Evolutionary conservation across 2,797 vertebrate genomes (phyloP).

Genomic region (Anguilla megastoma): DNA sequence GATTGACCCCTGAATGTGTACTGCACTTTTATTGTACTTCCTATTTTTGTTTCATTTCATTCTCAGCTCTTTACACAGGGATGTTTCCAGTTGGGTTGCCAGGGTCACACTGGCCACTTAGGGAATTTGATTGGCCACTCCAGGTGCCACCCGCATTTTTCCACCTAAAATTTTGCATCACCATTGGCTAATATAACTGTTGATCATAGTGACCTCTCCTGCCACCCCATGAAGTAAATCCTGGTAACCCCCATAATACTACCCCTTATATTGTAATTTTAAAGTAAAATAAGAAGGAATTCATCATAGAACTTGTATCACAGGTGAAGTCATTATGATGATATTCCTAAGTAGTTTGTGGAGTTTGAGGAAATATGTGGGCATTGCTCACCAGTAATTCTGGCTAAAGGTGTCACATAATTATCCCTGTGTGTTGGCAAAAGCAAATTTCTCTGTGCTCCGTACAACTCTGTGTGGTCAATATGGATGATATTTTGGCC

Average conservation of each 20-base stretch:
- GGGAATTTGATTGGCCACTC: too few relatives aligned
- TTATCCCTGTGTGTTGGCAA: background rate
- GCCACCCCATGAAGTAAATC: too few relatives aligned
- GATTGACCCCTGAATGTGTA: background rate
- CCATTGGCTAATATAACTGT: too few relatives aligned
- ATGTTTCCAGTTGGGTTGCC: too few relatives aligned
- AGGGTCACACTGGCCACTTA: too few relatives aligned
- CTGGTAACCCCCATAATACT: background rate
- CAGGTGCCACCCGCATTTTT: too few relatives aligned
- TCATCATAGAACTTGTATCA: background rate
- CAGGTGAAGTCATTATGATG: background rate
- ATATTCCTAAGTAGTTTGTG: background rate
- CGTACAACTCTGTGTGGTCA: background rate
- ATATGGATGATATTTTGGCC: background rate
- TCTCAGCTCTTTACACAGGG: background rate
- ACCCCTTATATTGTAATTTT: background rate
- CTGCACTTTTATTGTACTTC: background rate
- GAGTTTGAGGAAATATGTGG: conserved; percentile 7
- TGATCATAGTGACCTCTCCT: too few relatives aligned
- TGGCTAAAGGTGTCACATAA: background rate
- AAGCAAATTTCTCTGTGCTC: background rate
- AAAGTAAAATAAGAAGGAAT: background rate
- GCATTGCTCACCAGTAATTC: background rate
- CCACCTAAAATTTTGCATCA: too few relatives aligned
- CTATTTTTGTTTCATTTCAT: background rate